phyloP scores from a whole-genome alignment of 1,140 invertebrate genomes.

The Diabrotica undecimpunctata region DNA sequence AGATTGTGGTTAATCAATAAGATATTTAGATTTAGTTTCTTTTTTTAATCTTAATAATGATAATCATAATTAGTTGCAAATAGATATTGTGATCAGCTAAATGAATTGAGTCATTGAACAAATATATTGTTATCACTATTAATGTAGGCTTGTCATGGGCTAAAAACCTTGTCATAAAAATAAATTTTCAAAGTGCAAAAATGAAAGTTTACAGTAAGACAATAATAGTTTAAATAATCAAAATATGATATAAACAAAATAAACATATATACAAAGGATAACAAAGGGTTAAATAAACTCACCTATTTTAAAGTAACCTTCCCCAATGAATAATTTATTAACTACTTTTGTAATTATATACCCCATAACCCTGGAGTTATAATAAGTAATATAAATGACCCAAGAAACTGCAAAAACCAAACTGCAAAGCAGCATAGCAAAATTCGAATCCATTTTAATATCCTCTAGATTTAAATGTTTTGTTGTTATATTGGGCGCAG shows the following conservation, averaged over 20 bases:
- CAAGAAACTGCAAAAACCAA: conserved; percentile 77
- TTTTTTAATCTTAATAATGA: too few species aligned
- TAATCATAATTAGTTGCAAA: too few species aligned
- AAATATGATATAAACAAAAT: too few species aligned
- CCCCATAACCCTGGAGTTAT: conserved; percentile 89
- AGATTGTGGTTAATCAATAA: too few species aligned
- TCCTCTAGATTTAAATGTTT: conserved; percentile 45
- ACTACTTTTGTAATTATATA: conserved; percentile 85
- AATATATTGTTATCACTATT: too few species aligned
- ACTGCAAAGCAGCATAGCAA: conserved; percentile 74
- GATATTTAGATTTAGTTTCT: too few species aligned
- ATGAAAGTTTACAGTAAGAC: conserved; percentile 24
- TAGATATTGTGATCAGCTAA: too few species aligned
- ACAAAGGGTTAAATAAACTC: conserved; percentile 47
- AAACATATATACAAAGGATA: too few species aligned
- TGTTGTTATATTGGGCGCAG: conserved; percentile 14
- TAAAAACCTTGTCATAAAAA: too few species aligned
- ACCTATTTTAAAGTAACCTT: conserved; percentile 90
- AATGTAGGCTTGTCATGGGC: too few species aligned
- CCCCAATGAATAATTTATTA: conserved; percentile 81
- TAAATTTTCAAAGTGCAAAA: neutral
- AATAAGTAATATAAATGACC: conserved; percentile 93
- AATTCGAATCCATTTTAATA: conserved; percentile 78
- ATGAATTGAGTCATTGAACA: too few species aligned
- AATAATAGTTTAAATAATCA: too few species aligned